Base-by-base conservation (phyloP, 1,140 invertebrate genomes). In the Apocrypta bakeri region DNA sequence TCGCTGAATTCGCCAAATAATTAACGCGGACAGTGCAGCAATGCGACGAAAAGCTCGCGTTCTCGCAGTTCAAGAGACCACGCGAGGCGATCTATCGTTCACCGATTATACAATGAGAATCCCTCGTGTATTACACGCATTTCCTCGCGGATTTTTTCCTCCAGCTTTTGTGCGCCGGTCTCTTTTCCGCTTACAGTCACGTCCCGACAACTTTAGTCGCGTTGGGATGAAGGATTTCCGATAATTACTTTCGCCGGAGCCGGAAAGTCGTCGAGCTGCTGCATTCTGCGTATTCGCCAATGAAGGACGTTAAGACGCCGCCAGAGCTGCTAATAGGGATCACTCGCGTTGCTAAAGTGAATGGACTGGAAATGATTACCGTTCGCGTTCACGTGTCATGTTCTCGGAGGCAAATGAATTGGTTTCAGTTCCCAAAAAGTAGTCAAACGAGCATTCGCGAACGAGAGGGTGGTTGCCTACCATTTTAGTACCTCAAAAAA, bases 1-100 rank as follows among this genome's bases (percentile, higher is more conserved):
- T 77, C 72, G n/a, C 66, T 64, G 63, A 84, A 85, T 80, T 48
- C 73, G 63, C 72, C 71, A 80, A 85, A 82, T 75, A 76, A 73
- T 81, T 81, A 84, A 75, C 64, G 72, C n/a, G n/a, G 8, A n/a
- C 61, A 64, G 24, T 1, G 61, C 21, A n/a, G 21, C 7, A 1
- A 1, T 1, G 61, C 63, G 27, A 66, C 2, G 24, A 66, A 29
- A 25, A 25, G 64, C 64, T 29, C 64, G 24, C 64, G 14, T 14
- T 63, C 56, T 14, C 33, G 33, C 33, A 37, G 33, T 9, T 9
- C 3, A 37, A 37, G 33, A 2, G 33, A 3, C 31, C 14, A 8
- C 37, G 31, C 24, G 75, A 56, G 64, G 40, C 25, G 75, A 61
- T 68, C 56, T 17, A 12, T 68, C 25, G 40, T n/a, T n/a, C n/a